A percentile compares a stretch with the other conserved stretches of the same genome.
Evolutionary conservation across 2,797 vertebrate species (phyloP).

Genomic region (Silurus lanzhouensis): DNA sequence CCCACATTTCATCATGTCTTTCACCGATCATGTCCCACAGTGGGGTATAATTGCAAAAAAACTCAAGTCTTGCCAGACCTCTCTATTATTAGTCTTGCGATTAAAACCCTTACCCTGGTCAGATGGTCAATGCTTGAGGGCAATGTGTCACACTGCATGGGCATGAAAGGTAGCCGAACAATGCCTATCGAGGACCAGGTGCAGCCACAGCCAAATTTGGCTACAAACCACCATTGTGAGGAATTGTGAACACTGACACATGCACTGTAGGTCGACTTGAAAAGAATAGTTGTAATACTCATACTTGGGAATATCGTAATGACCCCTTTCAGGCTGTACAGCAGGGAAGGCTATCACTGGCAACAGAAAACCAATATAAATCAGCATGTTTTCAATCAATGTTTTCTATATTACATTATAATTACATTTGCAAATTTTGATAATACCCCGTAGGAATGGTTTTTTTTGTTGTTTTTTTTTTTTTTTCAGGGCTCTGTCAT

Average conservation of each 20-base stretch:
- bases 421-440: neutral
- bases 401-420: slow-evolving; percentile 28
- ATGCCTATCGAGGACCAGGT: slow-evolving; percentile 80
- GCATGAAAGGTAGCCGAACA: slow-evolving; percentile 80
- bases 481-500: neutral
- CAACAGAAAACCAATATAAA: slow-evolving; percentile 57
- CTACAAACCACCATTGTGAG: slow-evolving; percentile 69
- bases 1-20: slow-evolving; percentile 54
- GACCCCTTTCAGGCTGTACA: slow-evolving; percentile 51
- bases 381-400: slow-evolving; percentile 68
- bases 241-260: slow-evolving; percentile 60
- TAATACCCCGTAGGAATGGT: slow-evolving; percentile 23
- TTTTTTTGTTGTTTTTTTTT: slow-evolving; percentile 36
- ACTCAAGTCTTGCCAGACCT: slow-evolving; percentile 67
- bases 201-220: slow-evolving; percentile 73
- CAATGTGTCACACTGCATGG: slow-evolving; percentile 78
- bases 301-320: slow-evolving; percentile 52
- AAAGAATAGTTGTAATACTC: slow-evolving; percentile 65
- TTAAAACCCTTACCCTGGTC: slow-evolving; percentile 76
- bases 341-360: slow-evolving; percentile 50
- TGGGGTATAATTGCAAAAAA: slow-evolving; percentile 75
- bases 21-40: slow-evolving; percentile 75
- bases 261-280: slow-evolving; percentile 55
- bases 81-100: slow-evolving; percentile 77
- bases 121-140: slow-evolving; percentile 82